phyloP scores from a whole-genome alignment of 1,140 invertebrate genomes.

The Cydia fagiglandana region DNA sequence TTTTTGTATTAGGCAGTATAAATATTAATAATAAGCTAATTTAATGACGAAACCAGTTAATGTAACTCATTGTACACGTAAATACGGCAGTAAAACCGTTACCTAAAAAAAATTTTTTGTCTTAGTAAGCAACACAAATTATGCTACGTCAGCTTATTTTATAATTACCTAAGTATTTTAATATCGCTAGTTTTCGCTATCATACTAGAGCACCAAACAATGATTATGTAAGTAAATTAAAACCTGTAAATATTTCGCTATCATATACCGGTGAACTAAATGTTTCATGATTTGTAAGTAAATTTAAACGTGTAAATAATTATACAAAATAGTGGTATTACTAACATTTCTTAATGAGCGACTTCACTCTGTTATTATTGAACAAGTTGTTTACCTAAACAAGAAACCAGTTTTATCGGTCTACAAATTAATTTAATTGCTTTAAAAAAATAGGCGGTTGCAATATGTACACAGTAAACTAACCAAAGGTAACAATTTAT shows the following conservation, averaged over 20 bases:
- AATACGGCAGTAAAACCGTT: no score
- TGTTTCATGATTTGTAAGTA: neutral
- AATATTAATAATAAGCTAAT: no score
- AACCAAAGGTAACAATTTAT: neutral
- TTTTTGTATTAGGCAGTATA: no score
- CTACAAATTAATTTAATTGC: neutral
- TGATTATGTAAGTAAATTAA: neutral
- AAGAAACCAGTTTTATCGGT: neutral
- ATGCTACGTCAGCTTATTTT: no score
- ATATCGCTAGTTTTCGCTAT: neutral
- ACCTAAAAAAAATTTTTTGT: no score
- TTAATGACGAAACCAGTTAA: no score
- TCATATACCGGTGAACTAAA: no score
- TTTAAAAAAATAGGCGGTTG: neutral
- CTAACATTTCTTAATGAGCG: neutral
- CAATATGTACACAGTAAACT: neutral
- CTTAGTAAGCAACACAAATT: no score
- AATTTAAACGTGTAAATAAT: slow-evolving; percentile 13
- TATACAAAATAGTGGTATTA: neutral
- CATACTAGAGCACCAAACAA: neutral
- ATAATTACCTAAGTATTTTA: neutral
- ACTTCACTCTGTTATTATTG: neutral
- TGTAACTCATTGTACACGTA: no score
- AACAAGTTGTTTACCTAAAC: slow-evolving; percentile 16
- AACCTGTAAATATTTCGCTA: no score